phyloP scores from a whole-genome alignment of 1,140 invertebrate genomes.

The Ips typographus region DNA sequence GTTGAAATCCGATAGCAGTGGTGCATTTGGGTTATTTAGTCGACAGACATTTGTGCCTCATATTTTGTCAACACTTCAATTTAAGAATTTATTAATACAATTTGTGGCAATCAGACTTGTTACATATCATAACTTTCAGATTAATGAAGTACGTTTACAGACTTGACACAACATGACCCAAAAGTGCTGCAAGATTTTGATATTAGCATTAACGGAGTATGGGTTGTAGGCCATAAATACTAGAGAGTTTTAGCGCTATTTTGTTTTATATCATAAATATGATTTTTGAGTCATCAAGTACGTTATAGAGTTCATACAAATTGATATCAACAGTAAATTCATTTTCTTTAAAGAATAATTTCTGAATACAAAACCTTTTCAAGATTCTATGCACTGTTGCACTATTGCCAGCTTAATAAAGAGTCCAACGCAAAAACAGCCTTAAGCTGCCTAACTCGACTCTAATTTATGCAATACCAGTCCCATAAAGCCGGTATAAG shows the following conservation, averaged over 20 bases:
- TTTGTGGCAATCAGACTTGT: slow-evolving; percentile 3
- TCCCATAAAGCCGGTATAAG: slow-evolving; percentile 19
- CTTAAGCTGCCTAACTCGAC: slow-evolving; percentile 1
- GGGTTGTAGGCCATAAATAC: slow-evolving; percentile 5
- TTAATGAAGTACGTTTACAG: slow-evolving; percentile 4
- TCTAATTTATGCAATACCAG: slow-evolving; percentile 32
- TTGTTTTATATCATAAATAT: background rate
- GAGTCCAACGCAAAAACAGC: background rate
- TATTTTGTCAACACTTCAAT: background rate
- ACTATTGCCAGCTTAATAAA: background rate
- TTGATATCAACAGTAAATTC: background rate
- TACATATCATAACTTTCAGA: slow-evolving; percentile 2
- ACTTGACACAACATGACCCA: slow-evolving; percentile 5
- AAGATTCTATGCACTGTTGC: background rate
- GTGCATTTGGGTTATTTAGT: no score
- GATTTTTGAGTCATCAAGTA: background rate
- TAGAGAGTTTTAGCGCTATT: slow-evolving; percentile 11
- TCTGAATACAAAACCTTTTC: background rate
- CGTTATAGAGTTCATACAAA: background rate
- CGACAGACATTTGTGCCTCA: no score
- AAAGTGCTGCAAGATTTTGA: slow-evolving; percentile 7
- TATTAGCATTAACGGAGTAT: slow-evolving; percentile 15
- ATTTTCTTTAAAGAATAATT: background rate
- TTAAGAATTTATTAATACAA: slow-evolving; percentile 14
- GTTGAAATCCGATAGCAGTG: no score